Percentiles rank a stretch among this genome's conserved stretches.
Evolutionary conservation across 2,888 invertebrate species (phyloP).

Genomic region (Stenodema calcarata): DNA sequence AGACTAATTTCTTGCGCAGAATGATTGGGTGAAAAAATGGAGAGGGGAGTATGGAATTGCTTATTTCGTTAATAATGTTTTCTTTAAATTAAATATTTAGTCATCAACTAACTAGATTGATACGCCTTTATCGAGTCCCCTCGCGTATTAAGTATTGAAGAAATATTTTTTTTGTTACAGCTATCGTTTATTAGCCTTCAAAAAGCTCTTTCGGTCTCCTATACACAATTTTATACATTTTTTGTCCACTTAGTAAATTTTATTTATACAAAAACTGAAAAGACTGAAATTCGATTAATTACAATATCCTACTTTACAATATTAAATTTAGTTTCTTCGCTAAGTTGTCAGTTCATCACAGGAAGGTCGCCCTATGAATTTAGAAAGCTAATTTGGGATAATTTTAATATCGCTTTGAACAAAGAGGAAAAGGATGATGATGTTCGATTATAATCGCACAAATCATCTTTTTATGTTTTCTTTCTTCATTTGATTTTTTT

Average conservation of each 20-base stretch:
- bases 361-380: slow-evolving; percentile 36
- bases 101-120: background rate
- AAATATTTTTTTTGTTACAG: background rate
- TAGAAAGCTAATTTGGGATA: slow-evolving; percentile 34
- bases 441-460: background rate
- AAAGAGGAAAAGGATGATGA: background rate
- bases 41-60: background rate
- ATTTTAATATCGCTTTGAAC: slow-evolving; percentile 1
- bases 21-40: background rate
- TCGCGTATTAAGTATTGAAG: background rate
- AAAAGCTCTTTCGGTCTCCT: slow-evolving; percentile 41
- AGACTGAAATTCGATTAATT: slow-evolving; percentile 29
- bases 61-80: background rate
- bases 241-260: slow-evolving; percentile 16
- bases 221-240: slow-evolving; percentile 42
- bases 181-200: background rate
- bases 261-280: slow-evolving; percentile 47
- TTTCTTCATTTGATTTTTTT: background rate
- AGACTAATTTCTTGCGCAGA: background rate
- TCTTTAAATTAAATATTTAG: no score
- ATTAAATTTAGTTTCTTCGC: slow-evolving; percentile 40
- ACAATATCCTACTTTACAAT: slow-evolving; percentile 46
- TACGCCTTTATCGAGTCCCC: background rate
- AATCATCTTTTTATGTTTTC: background rate
- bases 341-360: slow-evolving; percentile 44